Conservation (phyloP, 2,888 invertebrate species). For the Pogonocherus hispidulus region DNA sequence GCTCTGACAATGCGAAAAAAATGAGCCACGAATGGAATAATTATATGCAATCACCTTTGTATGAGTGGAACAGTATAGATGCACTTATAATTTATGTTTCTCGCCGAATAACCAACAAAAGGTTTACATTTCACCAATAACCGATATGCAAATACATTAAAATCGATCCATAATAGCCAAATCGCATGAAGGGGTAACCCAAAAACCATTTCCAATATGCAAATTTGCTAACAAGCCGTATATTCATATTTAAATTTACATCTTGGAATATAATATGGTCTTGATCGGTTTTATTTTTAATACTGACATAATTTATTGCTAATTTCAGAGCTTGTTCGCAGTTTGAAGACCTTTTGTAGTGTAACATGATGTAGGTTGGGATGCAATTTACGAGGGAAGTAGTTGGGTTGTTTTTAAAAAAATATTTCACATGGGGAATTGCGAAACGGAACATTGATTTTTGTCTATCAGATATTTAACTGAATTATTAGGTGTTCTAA, state of each 20-base stretch:
- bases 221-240: slow-evolving; percentile 57
- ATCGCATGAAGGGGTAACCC: slow-evolving; percentile 46
- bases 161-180: slow-evolving; percentile 47
- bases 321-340: slow-evolving; percentile 46
- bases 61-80: neutral
- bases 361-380: slow-evolving; percentile 20
- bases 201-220: slow-evolving; percentile 54
- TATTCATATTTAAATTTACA: slow-evolving; percentile 59
- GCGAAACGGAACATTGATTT: too few species aligned
- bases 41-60: slow-evolving; percentile 1
- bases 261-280: slow-evolving; percentile 45
- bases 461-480: too few species aligned
- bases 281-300: slow-evolving; percentile 47
- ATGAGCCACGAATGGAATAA: neutral
- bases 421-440: too few species aligned
- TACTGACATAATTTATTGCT: slow-evolving; percentile 52
- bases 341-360: slow-evolving; percentile 10
- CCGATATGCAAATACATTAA: slow-evolving; percentile 48
- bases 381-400: slow-evolving; percentile 16
- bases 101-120: slow-evolving; percentile 27
- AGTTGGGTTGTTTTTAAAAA: neutral
- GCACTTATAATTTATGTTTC: slow-evolving; percentile 12
- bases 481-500: too few species aligned
- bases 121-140: slow-evolving; percentile 40
- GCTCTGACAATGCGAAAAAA: neutral